Evolutionary conservation across 1,140 invertebrate genomes (phyloP).

Genomic region (Philopotamus ludificatus): DNA sequence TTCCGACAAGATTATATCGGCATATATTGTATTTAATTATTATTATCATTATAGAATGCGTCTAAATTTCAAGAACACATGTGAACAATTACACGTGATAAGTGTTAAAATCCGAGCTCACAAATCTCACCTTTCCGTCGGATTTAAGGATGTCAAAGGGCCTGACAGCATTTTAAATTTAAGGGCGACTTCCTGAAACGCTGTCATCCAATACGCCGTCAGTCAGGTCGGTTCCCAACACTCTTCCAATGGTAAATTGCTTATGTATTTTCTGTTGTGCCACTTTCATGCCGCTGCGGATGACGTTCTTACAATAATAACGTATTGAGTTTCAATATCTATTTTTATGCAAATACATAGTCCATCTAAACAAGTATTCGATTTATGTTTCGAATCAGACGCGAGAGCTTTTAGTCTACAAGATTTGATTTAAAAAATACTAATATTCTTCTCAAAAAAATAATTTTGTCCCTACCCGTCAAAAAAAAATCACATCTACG

Average conservation of each 20-base stretch:
- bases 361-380: neutral
- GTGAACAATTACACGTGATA: neutral
- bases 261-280: too few species aligned
- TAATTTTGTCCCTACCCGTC: too few species aligned
- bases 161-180: slow-evolving; percentile 38
- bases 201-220: slow-evolving; percentile 32
- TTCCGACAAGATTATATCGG: too few species aligned
- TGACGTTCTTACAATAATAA: slow-evolving; percentile 39
- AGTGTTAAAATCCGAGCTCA: neutral
- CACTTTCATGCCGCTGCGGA: slow-evolving; percentile 12
- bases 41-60: neutral
- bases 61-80: neutral
- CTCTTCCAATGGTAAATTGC: neutral
- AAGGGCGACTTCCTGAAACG: slow-evolving; percentile 38
- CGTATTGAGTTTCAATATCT: slow-evolving; percentile 28
- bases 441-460: too few species aligned
- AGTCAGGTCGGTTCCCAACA: too few species aligned
- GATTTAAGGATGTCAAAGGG: slow-evolving; percentile 23
- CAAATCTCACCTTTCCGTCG: slow-evolving; percentile 3
- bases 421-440: neutral
- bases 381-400: neutral
- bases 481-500: too few species aligned
- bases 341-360: slow-evolving; percentile 34
- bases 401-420: neutral
- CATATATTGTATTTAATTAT: neutral